These are phyloP conservation scores for Microtus montanus DNA, from an alignment of 2,113 vertebrate species.

Conservation along the genomic window DNA sequence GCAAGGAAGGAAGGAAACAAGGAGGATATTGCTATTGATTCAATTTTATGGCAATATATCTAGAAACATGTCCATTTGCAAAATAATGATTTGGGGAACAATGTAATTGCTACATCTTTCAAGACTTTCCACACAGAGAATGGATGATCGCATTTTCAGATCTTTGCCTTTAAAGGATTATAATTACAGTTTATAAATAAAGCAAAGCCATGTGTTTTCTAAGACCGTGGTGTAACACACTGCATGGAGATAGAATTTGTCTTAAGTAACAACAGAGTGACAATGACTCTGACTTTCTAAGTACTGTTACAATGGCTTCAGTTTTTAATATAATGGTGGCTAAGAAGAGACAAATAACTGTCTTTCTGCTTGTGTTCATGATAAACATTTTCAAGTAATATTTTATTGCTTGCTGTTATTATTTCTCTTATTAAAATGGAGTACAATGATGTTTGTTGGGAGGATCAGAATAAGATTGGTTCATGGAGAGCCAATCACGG, in stretches of 20 bases:
- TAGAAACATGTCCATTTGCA: not conserved
- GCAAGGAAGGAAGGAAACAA: not conserved
- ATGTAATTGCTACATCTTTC: not conserved
- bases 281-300: not conserved
- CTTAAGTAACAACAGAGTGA: not conserved
- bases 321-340: not conserved
- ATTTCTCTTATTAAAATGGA: not conserved
- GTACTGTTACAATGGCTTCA: not conserved
- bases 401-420: rapidly evolving
- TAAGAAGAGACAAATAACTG: not conserved
- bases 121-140: not conserved
- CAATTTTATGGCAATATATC: not conserved
- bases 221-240: not conserved
- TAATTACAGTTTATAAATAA: not conserved
- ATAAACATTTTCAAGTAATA: not conserved
- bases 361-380: not conserved
- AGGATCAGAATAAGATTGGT: not conserved
- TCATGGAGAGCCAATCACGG: constrained; percentile 28
- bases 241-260: not conserved
- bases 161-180: not conserved
- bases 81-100: not conserved
- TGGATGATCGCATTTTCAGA: not conserved
- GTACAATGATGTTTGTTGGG: not conserved
- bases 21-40: not conserved
- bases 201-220: not conserved